Percentiles rank a stretch among this genome's conserved stretches.
Evolutionary conservation across 2,113 vertebrate genomes (phyloP).

Genomic region (Raphicerus campestris): DNA sequence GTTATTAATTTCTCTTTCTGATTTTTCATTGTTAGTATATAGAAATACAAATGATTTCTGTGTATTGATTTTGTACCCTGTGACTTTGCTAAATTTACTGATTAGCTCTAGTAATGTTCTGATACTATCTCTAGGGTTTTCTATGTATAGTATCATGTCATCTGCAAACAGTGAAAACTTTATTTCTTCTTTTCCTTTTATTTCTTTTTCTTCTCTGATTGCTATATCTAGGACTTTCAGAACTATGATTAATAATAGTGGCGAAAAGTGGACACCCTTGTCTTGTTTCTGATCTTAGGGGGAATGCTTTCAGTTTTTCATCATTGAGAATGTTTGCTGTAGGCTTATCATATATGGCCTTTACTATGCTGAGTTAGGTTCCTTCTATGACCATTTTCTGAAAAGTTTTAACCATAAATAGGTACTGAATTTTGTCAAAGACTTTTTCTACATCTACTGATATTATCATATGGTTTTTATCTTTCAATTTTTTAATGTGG

Average conservation of each 20-base stretch:
- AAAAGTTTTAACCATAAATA: neutral
- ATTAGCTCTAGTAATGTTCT: neutral
- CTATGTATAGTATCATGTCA: neutral
- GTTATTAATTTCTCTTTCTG: neutral
- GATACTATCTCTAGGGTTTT: neutral
- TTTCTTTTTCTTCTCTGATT: neutral
- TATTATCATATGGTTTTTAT: neutral
- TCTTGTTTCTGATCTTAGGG: neutral
- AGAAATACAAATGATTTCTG: neutral
- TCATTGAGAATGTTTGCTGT: neutral
- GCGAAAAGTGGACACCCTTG: neutral
- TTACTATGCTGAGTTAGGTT: neutral
- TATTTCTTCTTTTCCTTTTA: neutral
- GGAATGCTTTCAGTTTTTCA: neutral
- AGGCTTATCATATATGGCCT: neutral
- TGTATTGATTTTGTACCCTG: neutral
- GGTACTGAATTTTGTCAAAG: neutral
- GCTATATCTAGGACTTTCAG: neutral
- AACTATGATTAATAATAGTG: neutral
- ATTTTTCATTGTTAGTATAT: neutral
- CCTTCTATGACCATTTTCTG: neutral
- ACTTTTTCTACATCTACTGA: neutral
- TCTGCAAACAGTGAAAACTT: neutral
- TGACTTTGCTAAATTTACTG: neutral
- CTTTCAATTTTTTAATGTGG: neutral